Percentiles rank a stretch among this genome's conserved stretches.
Conservation (phyloP, 2,888 invertebrate genomes). For the Oligia fasciuncula region DNA sequence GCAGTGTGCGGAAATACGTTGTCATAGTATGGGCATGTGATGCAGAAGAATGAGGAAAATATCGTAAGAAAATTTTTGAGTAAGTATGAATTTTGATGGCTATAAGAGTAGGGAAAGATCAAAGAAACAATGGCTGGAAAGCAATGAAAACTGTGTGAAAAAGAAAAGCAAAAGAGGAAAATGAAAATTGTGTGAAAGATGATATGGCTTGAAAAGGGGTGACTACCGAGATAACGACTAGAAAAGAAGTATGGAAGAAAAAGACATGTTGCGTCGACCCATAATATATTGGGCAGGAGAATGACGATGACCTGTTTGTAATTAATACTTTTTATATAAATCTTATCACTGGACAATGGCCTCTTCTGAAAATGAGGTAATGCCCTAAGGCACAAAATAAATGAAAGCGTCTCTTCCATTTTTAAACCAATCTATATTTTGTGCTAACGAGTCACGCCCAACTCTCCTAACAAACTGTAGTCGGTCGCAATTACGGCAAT, state of each 20-base stretch:
- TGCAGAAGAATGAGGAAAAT: not conserved
- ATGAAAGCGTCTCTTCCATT: conserved; percentile 42
- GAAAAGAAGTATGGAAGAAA: not conserved
- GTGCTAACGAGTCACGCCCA: conserved; percentile 72
- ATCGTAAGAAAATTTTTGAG: not conserved
- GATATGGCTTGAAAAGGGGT: not conserved
- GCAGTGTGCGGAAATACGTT: not conserved
- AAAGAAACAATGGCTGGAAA: not conserved
- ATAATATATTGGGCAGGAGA: not conserved
- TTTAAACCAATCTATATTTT: conserved; percentile 65
- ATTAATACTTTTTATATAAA: not conserved
- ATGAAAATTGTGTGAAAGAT: not conserved
- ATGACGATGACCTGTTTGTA: not conserved
- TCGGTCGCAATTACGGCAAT: conserved; percentile 74
- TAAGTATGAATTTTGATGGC: not conserved
- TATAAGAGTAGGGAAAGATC: not conserved
- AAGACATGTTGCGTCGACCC: not conserved
- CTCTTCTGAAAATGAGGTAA: conserved; percentile 20
- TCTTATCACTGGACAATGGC: not conserved
- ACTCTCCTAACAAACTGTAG: conserved; percentile 67
- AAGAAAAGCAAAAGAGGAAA: not conserved
- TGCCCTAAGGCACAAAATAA: conserved; percentile 35
- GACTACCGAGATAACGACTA: not conserved
- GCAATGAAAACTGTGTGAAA: not conserved
- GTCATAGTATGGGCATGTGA: not conserved